Percentiles rank a stretch among this genome's conserved stretches.
Evolutionary conservation across 1,140 invertebrate genomes (phyloP).

Genomic region (Drosophila tropicalis): DNA sequence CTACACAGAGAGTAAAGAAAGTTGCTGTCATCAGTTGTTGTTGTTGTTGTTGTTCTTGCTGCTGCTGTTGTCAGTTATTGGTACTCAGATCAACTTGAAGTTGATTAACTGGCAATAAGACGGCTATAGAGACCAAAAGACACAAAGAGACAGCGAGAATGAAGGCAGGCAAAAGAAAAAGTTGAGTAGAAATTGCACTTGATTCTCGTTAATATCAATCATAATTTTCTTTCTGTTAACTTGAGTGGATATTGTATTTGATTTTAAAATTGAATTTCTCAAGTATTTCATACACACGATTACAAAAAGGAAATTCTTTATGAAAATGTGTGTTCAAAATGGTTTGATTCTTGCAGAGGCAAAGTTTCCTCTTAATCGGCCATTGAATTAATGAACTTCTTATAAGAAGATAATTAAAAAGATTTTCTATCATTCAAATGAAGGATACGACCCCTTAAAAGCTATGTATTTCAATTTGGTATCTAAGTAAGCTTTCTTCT

Average conservation of each 20-base stretch:
- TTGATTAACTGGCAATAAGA: constrained; percentile 44
- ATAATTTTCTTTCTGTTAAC: background rate
- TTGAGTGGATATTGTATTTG: constrained; percentile 1
- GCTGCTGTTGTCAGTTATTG: constrained; percentile 43
- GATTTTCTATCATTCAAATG: too few relatives aligned
- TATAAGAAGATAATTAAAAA: too few relatives aligned
- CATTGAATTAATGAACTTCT: too few relatives aligned
- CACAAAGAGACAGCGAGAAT: background rate
- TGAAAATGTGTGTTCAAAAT: too few relatives aligned
- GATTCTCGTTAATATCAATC: constrained; percentile 8
- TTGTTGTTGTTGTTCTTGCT: constrained; percentile 12
- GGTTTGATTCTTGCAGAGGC: too few relatives aligned
- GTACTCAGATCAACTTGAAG: constrained; percentile 57
- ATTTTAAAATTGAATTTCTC: background rate
- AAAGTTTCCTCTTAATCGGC: too few relatives aligned
- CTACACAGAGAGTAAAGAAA: background rate
- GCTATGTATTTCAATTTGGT: too few relatives aligned
- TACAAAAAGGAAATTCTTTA: too few relatives aligned
- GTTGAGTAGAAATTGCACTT: background rate
- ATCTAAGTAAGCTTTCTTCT: too few relatives aligned
- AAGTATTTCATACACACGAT: background rate
- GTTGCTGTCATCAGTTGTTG: constrained; percentile 2
- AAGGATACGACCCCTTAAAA: too few relatives aligned
- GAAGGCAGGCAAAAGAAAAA: background rate
- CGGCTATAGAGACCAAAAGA: constrained; percentile 18